A percentile compares a stretch with the other conserved stretches of the same genome.
These are phyloP conservation scores for Melitaea cinxia DNA, from an alignment of 1,140 invertebrate genomes.

Conservation along the genomic window DNA sequence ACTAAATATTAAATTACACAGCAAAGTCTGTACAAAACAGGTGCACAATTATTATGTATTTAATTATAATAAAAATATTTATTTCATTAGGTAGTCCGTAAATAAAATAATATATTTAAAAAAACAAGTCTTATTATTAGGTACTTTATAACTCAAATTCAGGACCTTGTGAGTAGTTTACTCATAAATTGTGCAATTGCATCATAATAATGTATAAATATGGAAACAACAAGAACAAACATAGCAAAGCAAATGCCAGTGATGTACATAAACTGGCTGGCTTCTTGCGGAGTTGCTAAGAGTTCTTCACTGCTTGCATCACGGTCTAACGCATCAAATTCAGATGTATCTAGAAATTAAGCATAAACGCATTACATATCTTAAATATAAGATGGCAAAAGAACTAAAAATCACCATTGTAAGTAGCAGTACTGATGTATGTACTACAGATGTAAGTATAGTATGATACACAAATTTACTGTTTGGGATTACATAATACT, in stretches of 20 bases:
- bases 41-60: conserved; percentile 35
- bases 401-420: no score
- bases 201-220: conserved; percentile 82
- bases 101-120: conserved; percentile 14
- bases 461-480: no score
- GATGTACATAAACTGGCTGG: conserved; percentile 82
- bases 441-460: no score
- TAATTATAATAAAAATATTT: not conserved
- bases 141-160: conserved; percentile 10
- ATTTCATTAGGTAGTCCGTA: conserved; percentile 7
- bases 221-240: conserved; percentile 82
- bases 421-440: no score
- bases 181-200: conserved; percentile 51
- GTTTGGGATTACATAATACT: no score
- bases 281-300: conserved; percentile 78
- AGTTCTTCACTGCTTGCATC: conserved; percentile 80
- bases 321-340: conserved; percentile 84
- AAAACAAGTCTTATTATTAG: conserved; percentile 19
- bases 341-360: conserved; percentile 82
- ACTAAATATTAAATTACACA: conserved; percentile 35
- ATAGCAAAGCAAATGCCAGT: conserved; percentile 82
- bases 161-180: conserved; percentile 47
- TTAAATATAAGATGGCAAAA: no score
- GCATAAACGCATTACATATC: not conserved
- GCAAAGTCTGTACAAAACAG: conserved; percentile 48